A percentile compares a stretch with the other conserved stretches of the same genome.
Evolutionary conservation across 2,797 vertebrate genomes (phyloP).

Genomic region (Enteromius fasciolatus): DNA sequence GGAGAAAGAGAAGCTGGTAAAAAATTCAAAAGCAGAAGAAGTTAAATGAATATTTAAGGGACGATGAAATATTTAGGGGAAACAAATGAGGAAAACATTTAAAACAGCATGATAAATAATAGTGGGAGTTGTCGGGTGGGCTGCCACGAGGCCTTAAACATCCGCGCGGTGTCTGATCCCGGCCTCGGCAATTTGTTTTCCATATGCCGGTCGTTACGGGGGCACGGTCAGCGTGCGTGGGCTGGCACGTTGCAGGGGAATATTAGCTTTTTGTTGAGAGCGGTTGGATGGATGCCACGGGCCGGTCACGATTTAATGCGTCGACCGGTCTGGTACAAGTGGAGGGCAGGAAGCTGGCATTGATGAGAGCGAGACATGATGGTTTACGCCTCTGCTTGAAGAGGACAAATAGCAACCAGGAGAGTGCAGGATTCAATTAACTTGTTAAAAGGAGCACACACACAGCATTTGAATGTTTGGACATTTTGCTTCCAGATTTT

Average conservation of each 20-base stretch:
- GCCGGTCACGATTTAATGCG: constrained; percentile 69
- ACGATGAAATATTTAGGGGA: constrained; percentile 84
- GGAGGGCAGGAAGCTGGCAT: constrained; percentile 59
- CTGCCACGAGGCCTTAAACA: constrained; percentile 65
- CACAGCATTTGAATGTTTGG: background rate
- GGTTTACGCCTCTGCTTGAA: constrained; percentile 48
- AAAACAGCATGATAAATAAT: constrained; percentile 79
- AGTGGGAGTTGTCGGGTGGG: constrained; percentile 67
- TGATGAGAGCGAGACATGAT: constrained; percentile 43
- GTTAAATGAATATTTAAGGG: constrained; percentile 85
- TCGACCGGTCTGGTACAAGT: constrained; percentile 67
- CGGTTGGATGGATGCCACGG: constrained; percentile 68
- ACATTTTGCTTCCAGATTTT: no score
- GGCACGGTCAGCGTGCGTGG: constrained; percentile 65
- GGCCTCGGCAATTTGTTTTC: constrained; percentile 68
- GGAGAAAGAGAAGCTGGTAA: constrained; percentile 74
- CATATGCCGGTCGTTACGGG: constrained; percentile 65
- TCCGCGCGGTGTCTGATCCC: constrained; percentile 56
- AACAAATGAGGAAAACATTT: constrained; percentile 85
- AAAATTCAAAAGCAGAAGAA: constrained; percentile 78
- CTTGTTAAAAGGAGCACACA: background rate
- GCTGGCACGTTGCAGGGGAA: constrained; percentile 69
- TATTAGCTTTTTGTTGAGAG: constrained; percentile 73
- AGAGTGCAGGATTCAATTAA: constrained; percentile 1
- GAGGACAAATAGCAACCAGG: constrained; percentile 14